Percentiles rank a stretch among this genome's conserved stretches.
phyloP scores from a whole-genome alignment of 2,888 invertebrate species.

The Hypercompe scribonia region DNA sequence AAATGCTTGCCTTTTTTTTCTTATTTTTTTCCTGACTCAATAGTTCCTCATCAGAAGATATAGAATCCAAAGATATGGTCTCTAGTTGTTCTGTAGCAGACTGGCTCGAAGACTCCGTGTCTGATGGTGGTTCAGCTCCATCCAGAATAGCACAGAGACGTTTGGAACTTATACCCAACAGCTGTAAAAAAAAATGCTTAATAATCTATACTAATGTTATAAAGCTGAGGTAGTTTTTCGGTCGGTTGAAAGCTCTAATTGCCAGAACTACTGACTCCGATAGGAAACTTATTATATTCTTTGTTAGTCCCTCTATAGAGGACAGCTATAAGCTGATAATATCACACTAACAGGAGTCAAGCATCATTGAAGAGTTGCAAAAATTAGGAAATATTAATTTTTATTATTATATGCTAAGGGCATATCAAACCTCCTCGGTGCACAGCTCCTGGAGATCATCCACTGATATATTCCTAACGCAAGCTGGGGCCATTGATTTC shows the following conservation, averaged over 20 bases:
- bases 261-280: too few relatives aligned
- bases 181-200: constrained; percentile 65
- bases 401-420: not conserved
- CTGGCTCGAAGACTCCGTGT: constrained; percentile 78
- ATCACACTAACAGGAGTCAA: too few relatives aligned
- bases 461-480: constrained; percentile 74
- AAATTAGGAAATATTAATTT: too few relatives aligned
- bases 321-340: too few relatives aligned
- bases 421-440: constrained; percentile 80
- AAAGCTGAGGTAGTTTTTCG: too few relatives aligned
- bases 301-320: too few relatives aligned
- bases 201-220: too few relatives aligned
- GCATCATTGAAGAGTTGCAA: too few relatives aligned
- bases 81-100: constrained; percentile 74
- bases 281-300: too few relatives aligned
- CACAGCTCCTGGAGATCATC: constrained; percentile 87
- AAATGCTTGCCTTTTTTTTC: constrained; percentile 70
- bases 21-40: constrained; percentile 66
- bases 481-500: constrained; percentile 85
- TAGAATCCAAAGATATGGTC: constrained; percentile 88
- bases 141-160: constrained; percentile 86
- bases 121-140: constrained; percentile 79
- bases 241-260: too few relatives aligned
- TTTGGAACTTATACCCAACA: constrained; percentile 87
- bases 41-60: constrained; percentile 85